A percentile compares a stretch with the other conserved stretches of the same genome.
These are phyloP conservation scores for Xiphydria camelus DNA, from an alignment of 2,888 invertebrate genomes.

Conservation along the genomic window DNA sequence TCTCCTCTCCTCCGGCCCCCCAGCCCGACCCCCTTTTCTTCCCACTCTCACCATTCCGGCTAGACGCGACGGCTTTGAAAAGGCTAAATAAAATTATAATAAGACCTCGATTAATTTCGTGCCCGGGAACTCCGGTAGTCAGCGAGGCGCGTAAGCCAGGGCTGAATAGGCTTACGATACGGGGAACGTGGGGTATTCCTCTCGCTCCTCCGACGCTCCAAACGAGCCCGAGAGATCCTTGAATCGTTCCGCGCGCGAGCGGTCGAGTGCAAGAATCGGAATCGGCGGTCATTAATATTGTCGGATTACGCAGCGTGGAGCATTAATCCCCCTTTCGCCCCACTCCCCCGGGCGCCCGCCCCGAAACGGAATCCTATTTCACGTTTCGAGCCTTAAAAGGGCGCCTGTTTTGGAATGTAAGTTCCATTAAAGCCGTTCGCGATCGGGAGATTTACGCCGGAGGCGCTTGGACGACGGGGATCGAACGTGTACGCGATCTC, in stretches of 20 bases:
- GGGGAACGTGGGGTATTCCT: conserved; percentile 15
- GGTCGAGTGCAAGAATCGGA: conserved; percentile 31
- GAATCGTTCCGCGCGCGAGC: conserved; percentile 34
- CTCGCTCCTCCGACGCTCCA: conserved; percentile 14
- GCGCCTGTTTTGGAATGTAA: conserved; percentile 47
- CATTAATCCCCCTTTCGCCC: conserved; percentile 53
- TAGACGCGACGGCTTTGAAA: conserved; percentile 26
- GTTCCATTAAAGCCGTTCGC: conserved; percentile 43
- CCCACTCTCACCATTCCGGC: not conserved
- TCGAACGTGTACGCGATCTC: too few relatives aligned
- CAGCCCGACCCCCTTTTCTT: too few relatives aligned
- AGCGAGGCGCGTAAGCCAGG: conserved; percentile 39
- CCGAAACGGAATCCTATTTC: conserved; percentile 52
- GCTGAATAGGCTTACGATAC: conserved; percentile 45
- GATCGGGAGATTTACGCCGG: conserved; percentile 46
- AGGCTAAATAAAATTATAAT: conserved; percentile 51
- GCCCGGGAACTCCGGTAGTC: conserved; percentile 47
- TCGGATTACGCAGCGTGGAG: conserved; percentile 53
- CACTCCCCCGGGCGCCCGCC: too few relatives aligned
- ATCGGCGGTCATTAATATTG: conserved; percentile 56
- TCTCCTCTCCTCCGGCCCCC: too few relatives aligned
- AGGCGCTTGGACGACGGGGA: too few relatives aligned
- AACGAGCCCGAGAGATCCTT: conserved; percentile 39
- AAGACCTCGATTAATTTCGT: conserved; percentile 54
- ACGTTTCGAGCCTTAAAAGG: conserved; percentile 33